Conservation (phyloP, 2,113 vertebrate genomes). For the Leptobrachium ailaonicum region DNA sequence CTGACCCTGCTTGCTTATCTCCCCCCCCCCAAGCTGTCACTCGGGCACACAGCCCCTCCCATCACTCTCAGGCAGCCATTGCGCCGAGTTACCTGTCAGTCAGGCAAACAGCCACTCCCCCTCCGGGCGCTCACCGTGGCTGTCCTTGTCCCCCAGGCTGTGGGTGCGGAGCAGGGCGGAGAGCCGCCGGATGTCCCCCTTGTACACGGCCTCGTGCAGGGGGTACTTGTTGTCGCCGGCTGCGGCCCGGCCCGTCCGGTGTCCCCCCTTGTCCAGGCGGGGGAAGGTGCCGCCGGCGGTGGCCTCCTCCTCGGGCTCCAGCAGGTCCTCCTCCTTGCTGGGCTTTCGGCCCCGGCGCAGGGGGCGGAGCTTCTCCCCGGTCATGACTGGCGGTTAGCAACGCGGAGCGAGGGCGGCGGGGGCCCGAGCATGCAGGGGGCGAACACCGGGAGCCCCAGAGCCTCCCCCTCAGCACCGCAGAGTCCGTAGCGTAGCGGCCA, state of each 20-base stretch:
- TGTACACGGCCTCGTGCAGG: slow-evolving; percentile 95
- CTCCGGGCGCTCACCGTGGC: slow-evolving; percentile 78
- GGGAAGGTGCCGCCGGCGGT: slow-evolving; percentile 78
- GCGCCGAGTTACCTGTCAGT: neutral
- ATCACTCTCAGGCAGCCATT: neutral
- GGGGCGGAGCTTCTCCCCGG: slow-evolving; percentile 94
- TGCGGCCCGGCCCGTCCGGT: slow-evolving; percentile 71
- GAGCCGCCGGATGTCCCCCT: slow-evolving; percentile 88
- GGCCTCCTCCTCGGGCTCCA: slow-evolving; percentile 87
- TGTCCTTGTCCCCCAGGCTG: slow-evolving; percentile 93
- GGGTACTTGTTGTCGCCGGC: slow-evolving; percentile 75
- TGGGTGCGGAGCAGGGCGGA: slow-evolving; percentile 95
- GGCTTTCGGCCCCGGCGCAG: slow-evolving; percentile 87
- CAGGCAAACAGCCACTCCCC: neutral
- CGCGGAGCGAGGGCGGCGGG: slow-evolving; percentile 20
- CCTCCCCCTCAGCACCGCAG: neutral
- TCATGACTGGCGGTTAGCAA: slow-evolving; percentile 70
- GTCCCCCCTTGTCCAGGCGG: slow-evolving; percentile 68
- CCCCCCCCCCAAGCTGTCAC: neutral
- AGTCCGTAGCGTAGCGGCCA: slow-evolving; percentile 13
- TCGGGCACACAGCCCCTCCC: neutral
- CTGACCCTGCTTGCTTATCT: neutral
- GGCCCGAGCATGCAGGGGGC: slow-evolving; percentile 46
- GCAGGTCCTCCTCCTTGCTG: slow-evolving; percentile 83
- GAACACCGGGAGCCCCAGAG: slow-evolving; percentile 11